These are phyloP conservation scores for Hylaeus anthracinus DNA, from an alignment of 1,140 invertebrate species.

Conservation along the genomic window DNA sequence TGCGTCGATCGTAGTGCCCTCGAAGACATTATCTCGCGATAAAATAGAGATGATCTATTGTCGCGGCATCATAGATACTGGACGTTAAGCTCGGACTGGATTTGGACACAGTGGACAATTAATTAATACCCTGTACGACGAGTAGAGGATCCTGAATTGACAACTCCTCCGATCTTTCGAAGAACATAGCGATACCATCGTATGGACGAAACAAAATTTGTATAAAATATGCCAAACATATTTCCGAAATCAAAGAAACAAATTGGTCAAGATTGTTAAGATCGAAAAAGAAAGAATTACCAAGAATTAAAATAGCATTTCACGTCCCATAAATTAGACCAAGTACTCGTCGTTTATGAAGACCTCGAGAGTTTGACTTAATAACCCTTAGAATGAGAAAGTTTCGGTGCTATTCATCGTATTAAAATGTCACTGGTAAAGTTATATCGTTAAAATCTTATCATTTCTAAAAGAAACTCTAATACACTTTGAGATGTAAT, in stretches of 20 bases:
- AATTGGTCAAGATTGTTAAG: too few species aligned
- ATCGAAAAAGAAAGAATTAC: neutral
- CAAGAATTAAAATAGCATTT: neutral
- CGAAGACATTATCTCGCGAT: neutral
- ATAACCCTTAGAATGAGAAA: neutral
- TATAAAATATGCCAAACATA: too few species aligned
- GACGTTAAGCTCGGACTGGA: slow-evolving; percentile 14
- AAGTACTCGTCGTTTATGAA: slow-evolving; percentile 1
- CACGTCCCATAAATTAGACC: too few species aligned
- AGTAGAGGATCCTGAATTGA: slow-evolving; percentile 19
- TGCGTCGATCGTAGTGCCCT: too few species aligned
- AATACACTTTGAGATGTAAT: neutral
- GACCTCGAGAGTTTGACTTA: neutral
- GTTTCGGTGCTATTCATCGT: neutral
- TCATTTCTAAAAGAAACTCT: neutral
- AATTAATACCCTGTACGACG: slow-evolving; percentile 40
- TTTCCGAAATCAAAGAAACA: too few species aligned
- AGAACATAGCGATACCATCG: neutral
- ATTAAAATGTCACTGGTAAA: neutral
- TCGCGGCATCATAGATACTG: neutral
- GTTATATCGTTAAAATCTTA: slow-evolving; percentile 4
- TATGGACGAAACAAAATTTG: too few species aligned
- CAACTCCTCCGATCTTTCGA: neutral
- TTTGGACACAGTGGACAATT: slow-evolving; percentile 17
- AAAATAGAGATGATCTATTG: slow-evolving; percentile 10